A percentile compares a stretch with the other conserved stretches of the same genome.
Evolutionary conservation across 2,888 invertebrate species (phyloP).

Genomic region (Drosophila pseudotakahashii): DNA sequence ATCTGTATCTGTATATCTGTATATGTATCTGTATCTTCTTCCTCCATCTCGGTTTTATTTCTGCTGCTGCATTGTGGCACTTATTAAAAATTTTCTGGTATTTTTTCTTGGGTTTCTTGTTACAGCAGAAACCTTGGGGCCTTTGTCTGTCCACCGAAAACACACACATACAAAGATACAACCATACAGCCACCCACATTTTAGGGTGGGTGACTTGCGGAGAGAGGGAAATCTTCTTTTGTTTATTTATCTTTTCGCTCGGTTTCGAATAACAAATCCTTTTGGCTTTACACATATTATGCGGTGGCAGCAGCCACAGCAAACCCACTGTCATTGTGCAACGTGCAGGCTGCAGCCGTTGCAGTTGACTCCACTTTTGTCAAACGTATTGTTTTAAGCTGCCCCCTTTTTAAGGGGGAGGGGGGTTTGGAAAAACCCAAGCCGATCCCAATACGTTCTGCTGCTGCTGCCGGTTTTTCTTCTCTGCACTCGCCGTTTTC

Average conservation of each 20-base stretch:
- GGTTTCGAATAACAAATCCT: constrained; percentile 80
- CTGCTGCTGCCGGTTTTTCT: constrained; percentile 12
- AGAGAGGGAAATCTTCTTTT: constrained; percentile 64
- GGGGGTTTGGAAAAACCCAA: neutral
- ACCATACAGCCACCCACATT: neutral
- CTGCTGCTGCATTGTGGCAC: constrained; percentile 72
- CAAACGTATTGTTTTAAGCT: constrained; percentile 74
- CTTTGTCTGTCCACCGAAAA: constrained; percentile 37
- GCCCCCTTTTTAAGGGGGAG: neutral
- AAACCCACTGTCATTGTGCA: constrained; percentile 61
- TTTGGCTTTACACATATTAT: constrained; percentile 80
- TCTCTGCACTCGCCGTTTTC: constrained; percentile 7
- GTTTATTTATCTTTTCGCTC: constrained; percentile 79
- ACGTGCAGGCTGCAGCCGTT: constrained; percentile 72
- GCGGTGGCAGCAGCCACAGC: constrained; percentile 36
- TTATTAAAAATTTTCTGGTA: constrained; percentile 75
- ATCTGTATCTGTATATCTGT: constrained; percentile 2
- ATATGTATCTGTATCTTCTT: neutral
- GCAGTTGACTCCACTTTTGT: constrained; percentile 80
- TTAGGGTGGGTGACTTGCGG: neutral
- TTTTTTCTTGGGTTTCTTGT: constrained; percentile 40
- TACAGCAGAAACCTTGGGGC: constrained; percentile 47
- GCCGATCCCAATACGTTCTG: constrained; percentile 32
- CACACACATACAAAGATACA: constrained; percentile 4
- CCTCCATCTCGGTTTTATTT: constrained; percentile 9